phyloP scores from a whole-genome alignment of 2,113 vertebrate genomes.

The Pangasianodon gigas region DNA sequence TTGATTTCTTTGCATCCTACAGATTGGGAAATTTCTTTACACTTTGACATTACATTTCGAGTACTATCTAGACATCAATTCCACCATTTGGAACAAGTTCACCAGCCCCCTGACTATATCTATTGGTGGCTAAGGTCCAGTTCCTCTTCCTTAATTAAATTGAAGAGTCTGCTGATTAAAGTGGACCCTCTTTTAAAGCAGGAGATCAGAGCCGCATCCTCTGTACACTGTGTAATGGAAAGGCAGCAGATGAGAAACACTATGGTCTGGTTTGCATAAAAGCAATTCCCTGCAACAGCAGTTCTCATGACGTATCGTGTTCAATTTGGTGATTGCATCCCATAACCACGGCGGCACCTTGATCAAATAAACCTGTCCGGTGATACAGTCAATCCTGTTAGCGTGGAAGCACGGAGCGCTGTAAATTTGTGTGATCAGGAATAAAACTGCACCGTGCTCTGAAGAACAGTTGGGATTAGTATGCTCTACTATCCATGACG shows the following conservation, averaged over 20 bases:
- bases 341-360: conserved; percentile 33
- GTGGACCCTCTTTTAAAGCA: conserved; percentile 40
- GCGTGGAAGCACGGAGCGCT: not conserved
- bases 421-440: not conserved
- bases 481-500: not conserved
- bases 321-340: conserved; percentile 54
- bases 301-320: conserved; percentile 19
- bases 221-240: conserved; percentile 27
- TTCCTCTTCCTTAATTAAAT: conserved; percentile 50
- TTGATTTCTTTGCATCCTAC: not conserved
- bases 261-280: conserved; percentile 21
- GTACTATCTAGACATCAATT: not conserved
- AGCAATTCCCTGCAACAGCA: conserved; percentile 18
- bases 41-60: not conserved
- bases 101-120: not conserved
- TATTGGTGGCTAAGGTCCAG: conserved; percentile 17
- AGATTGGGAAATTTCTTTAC: not conserved
- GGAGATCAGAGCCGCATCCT: conserved; percentile 37
- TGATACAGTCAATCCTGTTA: conserved; percentile 13
- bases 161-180: conserved; percentile 50
- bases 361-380: conserved; percentile 46
- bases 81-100: not conserved
- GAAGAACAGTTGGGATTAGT: no score
- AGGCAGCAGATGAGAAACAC: conserved; percentile 29
- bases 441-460: not conserved